These are phyloP conservation scores for Cygnus atratus DNA, from an alignment of 2,113 vertebrate species.

Conservation along the genomic window DNA sequence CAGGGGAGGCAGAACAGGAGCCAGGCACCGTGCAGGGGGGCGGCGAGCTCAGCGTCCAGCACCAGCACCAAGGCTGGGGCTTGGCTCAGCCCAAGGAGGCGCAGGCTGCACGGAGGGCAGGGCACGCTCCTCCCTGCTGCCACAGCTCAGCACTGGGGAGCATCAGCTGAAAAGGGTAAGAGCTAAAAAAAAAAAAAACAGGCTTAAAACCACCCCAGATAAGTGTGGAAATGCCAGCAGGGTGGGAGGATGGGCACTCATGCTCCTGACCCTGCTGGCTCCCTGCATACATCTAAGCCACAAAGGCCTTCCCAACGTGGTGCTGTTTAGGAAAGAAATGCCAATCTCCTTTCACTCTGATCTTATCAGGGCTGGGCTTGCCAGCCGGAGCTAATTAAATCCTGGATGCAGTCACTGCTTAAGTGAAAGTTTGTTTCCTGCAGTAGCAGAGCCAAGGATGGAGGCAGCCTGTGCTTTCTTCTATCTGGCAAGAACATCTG, in stretches of 20 bases:
- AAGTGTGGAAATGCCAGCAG: fast-evolving
- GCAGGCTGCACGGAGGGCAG: background rate
- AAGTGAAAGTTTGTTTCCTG: background rate
- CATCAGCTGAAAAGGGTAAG: background rate
- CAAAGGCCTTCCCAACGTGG: background rate
- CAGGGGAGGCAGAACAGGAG: background rate
- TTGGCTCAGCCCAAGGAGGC: fast-evolving
- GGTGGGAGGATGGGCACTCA: background rate
- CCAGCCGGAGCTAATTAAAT: background rate
- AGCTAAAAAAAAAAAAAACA: background rate
- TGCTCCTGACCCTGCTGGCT: background rate
- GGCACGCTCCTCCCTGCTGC: background rate
- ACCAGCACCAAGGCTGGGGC: fast-evolving
- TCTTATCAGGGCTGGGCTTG: background rate
- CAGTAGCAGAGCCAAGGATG: background rate
- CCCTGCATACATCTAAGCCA: fast-evolving
- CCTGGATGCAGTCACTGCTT: background rate
- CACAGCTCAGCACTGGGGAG: background rate
- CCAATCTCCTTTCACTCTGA: background rate
- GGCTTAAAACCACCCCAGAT: background rate
- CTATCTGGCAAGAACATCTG: background rate
- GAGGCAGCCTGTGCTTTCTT: background rate
- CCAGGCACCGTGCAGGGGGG: background rate
- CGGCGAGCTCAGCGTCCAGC: background rate
- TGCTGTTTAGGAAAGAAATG: background rate